phyloP scores from a whole-genome alignment of 2,888 invertebrate species.

The Acleris laterana region DNA sequence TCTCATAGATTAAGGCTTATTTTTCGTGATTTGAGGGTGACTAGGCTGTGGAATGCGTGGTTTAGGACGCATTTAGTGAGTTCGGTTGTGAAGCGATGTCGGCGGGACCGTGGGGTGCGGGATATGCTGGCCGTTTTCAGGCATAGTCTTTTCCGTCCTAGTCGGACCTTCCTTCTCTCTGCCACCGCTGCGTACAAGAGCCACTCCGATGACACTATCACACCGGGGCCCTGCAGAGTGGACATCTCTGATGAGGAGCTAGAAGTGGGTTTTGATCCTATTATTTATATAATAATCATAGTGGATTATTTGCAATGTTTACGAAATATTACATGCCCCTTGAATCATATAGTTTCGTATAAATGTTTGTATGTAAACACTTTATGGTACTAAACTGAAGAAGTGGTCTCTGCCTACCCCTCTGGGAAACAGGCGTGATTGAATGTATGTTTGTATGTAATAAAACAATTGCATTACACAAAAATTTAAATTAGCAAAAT shows the following conservation, averaged over 20 bases:
- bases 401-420: too few species aligned
- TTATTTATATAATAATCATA: slow-evolving; percentile 1
- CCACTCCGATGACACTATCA: slow-evolving; percentile 48
- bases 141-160: slow-evolving; percentile 65
- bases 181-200: slow-evolving; percentile 72
- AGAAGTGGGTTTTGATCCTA: slow-evolving; percentile 54
- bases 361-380: too few species aligned
- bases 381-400: too few species aligned
- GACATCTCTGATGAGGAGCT: slow-evolving; percentile 71
- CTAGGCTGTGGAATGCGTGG: slow-evolving; percentile 68
- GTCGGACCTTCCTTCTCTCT: slow-evolving; percentile 65
- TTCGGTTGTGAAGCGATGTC: slow-evolving; percentile 65
- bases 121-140: slow-evolving; percentile 69
- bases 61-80: slow-evolving; percentile 60
- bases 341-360: too few species aligned
- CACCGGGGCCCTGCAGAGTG: slow-evolving; percentile 50
- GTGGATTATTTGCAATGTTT: too few species aligned
- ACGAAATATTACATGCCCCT: too few species aligned
- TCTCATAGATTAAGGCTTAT: slow-evolving; percentile 54
- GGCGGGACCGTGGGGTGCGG: slow-evolving; percentile 65
- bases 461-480: too few species aligned
- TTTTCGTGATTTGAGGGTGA: slow-evolving; percentile 63
- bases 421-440: too few species aligned
- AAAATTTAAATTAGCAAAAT: too few species aligned
- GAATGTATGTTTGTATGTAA: too few species aligned